A percentile compares a stretch with the other conserved stretches of the same genome.
Conservation (phyloP, 2,888 invertebrate species). For the Cephus nigrinus region DNA sequence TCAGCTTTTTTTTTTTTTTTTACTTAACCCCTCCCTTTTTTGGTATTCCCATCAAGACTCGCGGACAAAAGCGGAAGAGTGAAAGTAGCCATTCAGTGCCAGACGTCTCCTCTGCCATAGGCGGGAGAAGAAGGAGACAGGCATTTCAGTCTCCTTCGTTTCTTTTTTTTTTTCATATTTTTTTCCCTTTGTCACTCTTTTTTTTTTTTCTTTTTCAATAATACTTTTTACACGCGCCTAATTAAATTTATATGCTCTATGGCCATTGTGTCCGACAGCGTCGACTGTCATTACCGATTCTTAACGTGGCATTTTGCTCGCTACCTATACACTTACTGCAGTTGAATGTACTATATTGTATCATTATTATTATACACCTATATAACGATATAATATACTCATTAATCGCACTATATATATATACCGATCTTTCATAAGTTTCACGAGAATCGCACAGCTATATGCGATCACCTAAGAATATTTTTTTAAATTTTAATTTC, state of each 20-base stretch:
- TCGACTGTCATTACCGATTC: constrained; percentile 15
- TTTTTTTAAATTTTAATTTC: too few species aligned
- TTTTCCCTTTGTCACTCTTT: background rate
- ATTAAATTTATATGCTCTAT: constrained; percentile 12
- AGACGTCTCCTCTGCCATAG: background rate
- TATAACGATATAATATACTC: background rate
- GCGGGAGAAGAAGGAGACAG: background rate
- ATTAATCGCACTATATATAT: background rate
- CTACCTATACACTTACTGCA: background rate
- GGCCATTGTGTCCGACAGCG: constrained; percentile 13
- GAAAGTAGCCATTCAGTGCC: background rate
- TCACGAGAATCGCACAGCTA: too few species aligned
- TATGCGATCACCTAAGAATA: too few species aligned
- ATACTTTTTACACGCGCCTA: background rate
- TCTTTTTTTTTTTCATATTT: background rate
- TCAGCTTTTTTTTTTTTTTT: background rate
- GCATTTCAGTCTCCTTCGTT: background rate
- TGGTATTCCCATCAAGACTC: background rate
- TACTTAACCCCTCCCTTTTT: background rate
- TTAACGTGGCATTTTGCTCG: background rate
- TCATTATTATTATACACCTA: background rate
- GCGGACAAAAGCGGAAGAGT: background rate
- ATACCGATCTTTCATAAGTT: background rate
- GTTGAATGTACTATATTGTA: background rate
- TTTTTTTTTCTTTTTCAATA: background rate